Evolutionary conservation across 2,888 invertebrate genomes (phyloP).

Genomic region (Folsomia manolachei): DNA sequence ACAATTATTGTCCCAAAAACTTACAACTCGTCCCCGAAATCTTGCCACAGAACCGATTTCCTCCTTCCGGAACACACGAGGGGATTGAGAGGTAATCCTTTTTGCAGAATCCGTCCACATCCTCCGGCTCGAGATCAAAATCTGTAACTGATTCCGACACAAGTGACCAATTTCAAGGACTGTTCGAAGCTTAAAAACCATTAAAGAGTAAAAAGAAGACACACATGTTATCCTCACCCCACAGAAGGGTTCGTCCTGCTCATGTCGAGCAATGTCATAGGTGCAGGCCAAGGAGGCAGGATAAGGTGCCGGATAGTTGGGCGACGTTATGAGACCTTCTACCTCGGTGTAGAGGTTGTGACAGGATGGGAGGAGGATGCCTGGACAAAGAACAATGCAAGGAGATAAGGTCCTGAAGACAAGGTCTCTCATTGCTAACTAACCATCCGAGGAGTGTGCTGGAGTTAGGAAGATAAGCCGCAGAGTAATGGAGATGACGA

Average conservation of each 20-base stretch:
- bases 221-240: slow-evolving; percentile 52
- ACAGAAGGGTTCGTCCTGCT: slow-evolving; percentile 44
- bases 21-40: slow-evolving; percentile 43
- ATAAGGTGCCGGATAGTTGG: slow-evolving; percentile 51
- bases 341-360: slow-evolving; percentile 46
- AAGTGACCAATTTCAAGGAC: not conserved
- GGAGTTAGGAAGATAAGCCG: too few species aligned
- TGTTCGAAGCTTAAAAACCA: not conserved
- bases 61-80: slow-evolving; percentile 53
- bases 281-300: slow-evolving; percentile 51
- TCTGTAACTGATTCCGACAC: slow-evolving; percentile 48
- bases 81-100: slow-evolving; percentile 52
- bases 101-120: slow-evolving; percentile 50
- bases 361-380: slow-evolving; percentile 38
- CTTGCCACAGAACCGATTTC: slow-evolving; percentile 52
- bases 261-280: slow-evolving; percentile 51
- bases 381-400: too few species aligned
- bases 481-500: too few species aligned
- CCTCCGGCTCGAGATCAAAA: slow-evolving; percentile 48
- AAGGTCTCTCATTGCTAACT: too few species aligned
- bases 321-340: slow-evolving; percentile 51
- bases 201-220: too few species aligned
- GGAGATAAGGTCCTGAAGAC: too few species aligned
- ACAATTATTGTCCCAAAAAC: not conserved
- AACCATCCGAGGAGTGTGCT: too few species aligned